Conservation (phyloP, 37 sponge, comb jelly and placozoan genomes). For the Aplysina aerophoba region DNA sequence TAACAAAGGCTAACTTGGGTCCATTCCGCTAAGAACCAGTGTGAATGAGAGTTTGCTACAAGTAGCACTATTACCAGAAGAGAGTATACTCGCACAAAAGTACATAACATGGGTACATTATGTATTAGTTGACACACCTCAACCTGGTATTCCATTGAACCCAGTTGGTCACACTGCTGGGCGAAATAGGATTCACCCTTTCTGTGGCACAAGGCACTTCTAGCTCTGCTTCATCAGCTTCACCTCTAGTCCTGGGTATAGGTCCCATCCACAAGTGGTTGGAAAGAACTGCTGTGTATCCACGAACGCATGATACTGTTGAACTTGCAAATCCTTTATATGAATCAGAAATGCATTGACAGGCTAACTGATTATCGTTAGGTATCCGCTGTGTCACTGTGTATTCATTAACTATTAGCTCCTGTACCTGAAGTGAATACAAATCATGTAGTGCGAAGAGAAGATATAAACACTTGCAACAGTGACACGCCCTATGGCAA, state of each 20-base stretch:
- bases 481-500: too few species aligned
- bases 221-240: neutral
- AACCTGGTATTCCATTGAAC: constrained; percentile 6
- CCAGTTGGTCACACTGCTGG: neutral
- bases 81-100: neutral
- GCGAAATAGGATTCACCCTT: neutral
- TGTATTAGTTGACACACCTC: neutral
- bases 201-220: neutral
- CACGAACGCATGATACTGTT: constrained; percentile 42
- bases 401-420: too few species aligned
- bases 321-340: neutral
- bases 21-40: too few species aligned
- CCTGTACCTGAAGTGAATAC: too few species aligned
- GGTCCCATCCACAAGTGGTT: constrained; percentile 68
- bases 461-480: too few species aligned
- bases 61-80: too few species aligned
- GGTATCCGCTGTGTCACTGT: constrained; percentile 67
- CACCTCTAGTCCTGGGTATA: constrained; percentile 23
- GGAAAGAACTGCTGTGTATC: constrained; percentile 62
- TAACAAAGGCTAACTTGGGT: too few species aligned
- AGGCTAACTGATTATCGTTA: constrained; percentile 54
- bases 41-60: too few species aligned
- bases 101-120: neutral
- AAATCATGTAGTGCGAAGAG: too few species aligned
- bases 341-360: constrained; percentile 49